Conservation (phyloP, 2,888 invertebrate species). For the Scelioninae gen. 1 region DNA sequence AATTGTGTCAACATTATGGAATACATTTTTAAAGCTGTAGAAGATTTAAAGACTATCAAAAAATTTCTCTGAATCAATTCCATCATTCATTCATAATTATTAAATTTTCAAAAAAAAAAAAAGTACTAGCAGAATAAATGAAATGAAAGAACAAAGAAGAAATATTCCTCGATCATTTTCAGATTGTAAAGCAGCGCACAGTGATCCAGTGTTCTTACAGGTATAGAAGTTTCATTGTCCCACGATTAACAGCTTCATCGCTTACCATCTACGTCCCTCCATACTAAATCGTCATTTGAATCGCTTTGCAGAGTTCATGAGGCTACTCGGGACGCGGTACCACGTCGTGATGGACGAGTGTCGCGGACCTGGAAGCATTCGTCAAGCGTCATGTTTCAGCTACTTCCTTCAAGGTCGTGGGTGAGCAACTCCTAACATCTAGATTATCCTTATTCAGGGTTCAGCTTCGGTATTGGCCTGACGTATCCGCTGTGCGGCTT, state of each 20-base stretch:
- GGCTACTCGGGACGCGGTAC: constrained; percentile 63
- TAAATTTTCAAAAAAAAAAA: too few relatives aligned
- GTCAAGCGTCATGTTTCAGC: constrained; percentile 82
- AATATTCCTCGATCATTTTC: constrained; percentile 65
- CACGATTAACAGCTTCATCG: constrained; percentile 78
- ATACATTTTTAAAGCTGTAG: too few relatives aligned
- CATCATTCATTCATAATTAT: too few relatives aligned
- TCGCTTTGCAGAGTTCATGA: constrained; percentile 82
- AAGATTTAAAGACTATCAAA: too few relatives aligned
- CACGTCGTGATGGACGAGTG: constrained; percentile 62
- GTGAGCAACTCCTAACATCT: constrained; percentile 83
- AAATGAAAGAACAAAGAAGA: too few relatives aligned
- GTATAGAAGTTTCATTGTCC: constrained; percentile 83
- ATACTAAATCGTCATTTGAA: constrained; percentile 83
- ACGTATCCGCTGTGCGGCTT: constrained; percentile 90
- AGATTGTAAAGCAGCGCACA: constrained; percentile 68
- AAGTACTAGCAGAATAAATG: too few relatives aligned
- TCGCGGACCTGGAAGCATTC: constrained; percentile 71
- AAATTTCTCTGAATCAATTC: too few relatives aligned
- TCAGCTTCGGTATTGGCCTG: constrained; percentile 90
- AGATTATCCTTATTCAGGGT: constrained; percentile 86
- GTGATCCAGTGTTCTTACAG: constrained; percentile 74
- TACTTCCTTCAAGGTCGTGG: constrained; percentile 79
- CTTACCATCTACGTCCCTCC: constrained; percentile 75
- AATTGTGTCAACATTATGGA: too few relatives aligned